Conservation (phyloP, 2,797 vertebrate species). For the Acrossocheilus wenchowensis region DNA sequence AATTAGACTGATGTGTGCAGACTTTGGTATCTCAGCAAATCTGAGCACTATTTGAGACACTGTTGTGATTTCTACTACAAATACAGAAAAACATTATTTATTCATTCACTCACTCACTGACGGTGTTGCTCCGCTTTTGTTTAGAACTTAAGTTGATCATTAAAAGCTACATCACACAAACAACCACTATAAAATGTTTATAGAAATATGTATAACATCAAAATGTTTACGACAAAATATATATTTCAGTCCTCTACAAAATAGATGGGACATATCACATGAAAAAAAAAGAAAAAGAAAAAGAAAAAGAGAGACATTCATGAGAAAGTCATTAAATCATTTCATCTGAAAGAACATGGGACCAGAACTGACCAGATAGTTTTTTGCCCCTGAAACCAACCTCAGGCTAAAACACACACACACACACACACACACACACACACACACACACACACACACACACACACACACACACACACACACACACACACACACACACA, state of each 20-base stretch:
- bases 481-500: conserved; percentile 13
- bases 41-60: neutral
- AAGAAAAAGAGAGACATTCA: neutral
- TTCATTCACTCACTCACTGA: too few relatives aligned
- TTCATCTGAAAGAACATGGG: neutral
- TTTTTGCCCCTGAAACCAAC: conserved; percentile 25
- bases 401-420: conserved; percentile 23
- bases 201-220: neutral
- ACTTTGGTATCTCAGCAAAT: too few relatives aligned
- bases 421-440: conserved; percentile 7
- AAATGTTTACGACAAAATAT: neutral
- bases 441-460: neutral
- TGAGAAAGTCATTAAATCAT: neutral
- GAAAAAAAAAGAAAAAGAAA: neutral
- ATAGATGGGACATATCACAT: neutral
- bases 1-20: neutral
- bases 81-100: neutral
- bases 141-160: neutral
- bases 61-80: neutral
- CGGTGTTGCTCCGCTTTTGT: neutral
- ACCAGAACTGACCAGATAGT: neutral
- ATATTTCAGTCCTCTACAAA: neutral
- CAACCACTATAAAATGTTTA: neutral
- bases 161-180: neutral
- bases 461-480: neutral